phyloP scores from a whole-genome alignment of 2,888 invertebrate genomes.

The Formica aserva region DNA sequence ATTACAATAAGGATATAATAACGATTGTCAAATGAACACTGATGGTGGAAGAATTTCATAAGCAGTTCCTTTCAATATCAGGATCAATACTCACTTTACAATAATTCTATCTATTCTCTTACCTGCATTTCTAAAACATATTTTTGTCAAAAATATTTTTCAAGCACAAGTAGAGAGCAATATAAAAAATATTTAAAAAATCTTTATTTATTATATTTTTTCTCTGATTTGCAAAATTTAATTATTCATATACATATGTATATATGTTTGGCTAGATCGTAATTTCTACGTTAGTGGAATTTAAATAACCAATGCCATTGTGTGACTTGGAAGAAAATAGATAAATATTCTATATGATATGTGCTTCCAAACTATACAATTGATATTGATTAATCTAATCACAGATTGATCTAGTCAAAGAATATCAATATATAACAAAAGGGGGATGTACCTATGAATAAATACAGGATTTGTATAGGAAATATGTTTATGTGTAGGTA shows the following conservation, averaged over 20 bases:
- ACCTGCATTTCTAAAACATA: conserved; percentile 41
- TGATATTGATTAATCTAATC: conserved; percentile 31
- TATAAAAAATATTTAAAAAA: background rate
- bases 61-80: conserved; percentile 40
- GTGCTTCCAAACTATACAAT: conserved; percentile 25
- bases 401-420: conserved; percentile 30
- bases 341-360: background rate
- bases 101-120: conserved; percentile 49
- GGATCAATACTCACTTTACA: conserved; percentile 27
- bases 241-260: conserved; percentile 30
- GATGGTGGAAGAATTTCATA: conserved; percentile 33
- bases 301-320: conserved; percentile 5
- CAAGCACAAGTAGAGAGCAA: conserved; percentile 41
- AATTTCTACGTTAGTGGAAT: conserved; percentile 57
- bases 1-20: too few species aligned
- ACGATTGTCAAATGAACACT: conserved; percentile 38
- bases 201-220: conserved; percentile 1
- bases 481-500: conserved; percentile 19
- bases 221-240: conserved; percentile 10
- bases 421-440: conserved; percentile 12
- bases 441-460: conserved; percentile 10
- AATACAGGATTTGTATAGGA: conserved; percentile 25
- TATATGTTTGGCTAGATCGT: conserved; percentile 19
- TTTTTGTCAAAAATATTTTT: conserved; percentile 31
- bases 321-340: conserved; percentile 8